Evolutionary conservation across 92 coral and sea anemone genomes (phyloP).

Genomic region (Phenganax subtilis): DNA sequence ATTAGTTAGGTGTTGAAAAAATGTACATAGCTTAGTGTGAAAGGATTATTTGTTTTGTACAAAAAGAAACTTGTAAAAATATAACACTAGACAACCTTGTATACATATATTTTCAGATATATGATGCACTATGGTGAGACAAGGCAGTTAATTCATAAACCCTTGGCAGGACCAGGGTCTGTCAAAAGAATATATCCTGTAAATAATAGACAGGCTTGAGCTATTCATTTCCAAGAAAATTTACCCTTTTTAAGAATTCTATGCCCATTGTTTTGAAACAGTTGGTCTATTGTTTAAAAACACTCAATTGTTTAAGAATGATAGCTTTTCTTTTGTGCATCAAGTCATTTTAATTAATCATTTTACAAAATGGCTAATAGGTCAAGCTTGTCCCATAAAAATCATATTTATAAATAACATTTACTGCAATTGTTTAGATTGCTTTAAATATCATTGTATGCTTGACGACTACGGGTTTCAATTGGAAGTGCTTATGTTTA

Average conservation of each 20-base stretch:
- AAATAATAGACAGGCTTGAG: conserved; percentile 2
- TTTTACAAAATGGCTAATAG: neutral
- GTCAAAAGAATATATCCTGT: neutral
- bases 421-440: conserved; percentile 1
- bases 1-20: conserved; percentile 18
- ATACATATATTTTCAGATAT: no score
- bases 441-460: neutral
- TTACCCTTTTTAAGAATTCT: neutral
- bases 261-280: neutral
- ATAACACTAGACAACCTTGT: conserved; percentile 1
- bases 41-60: neutral
- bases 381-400: neutral
- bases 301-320: neutral
- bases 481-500: neutral
- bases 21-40: conserved; percentile 37
- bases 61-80: conserved; percentile 11
- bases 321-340: neutral
- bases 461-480: neutral
- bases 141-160: neutral
- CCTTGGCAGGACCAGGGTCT: conserved; percentile 34
- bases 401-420: conserved; percentile 4
- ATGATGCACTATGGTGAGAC: no score
- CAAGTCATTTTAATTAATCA: neutral
- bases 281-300: neutral
- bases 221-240: neutral